These are phyloP conservation scores for Elanus axillaris DNA, from an alignment of 2,113 vertebrate genomes.

Conservation along the genomic window DNA sequence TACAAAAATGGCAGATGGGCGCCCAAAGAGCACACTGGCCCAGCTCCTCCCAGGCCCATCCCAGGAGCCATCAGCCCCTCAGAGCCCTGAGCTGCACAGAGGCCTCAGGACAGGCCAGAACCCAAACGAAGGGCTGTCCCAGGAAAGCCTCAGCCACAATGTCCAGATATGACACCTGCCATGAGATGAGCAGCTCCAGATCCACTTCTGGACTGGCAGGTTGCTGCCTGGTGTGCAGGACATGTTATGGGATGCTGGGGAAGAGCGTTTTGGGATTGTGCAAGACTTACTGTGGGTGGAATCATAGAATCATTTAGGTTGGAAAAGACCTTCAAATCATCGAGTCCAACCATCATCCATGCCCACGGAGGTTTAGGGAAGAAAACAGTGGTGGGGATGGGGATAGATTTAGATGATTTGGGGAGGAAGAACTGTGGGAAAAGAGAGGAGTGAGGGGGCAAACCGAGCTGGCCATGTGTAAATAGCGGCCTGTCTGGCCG, in stretches of 20 bases:
- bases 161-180: not conserved
- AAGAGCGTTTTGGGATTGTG: accelerated
- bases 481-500: not conserved
- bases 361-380: too few species aligned
- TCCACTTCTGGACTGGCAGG: not conserved
- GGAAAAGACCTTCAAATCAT: too few species aligned
- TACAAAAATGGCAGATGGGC: not conserved
- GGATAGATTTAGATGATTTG: not conserved
- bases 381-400: not conserved
- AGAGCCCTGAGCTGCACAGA: not conserved
- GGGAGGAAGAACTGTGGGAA: not conserved
- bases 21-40: not conserved
- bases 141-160: not conserved
- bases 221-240: not conserved
- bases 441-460: accelerated
- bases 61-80: not conserved
- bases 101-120: not conserved
- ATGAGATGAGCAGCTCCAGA: not conserved
- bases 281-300: too few species aligned
- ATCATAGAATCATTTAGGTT: too few species aligned
- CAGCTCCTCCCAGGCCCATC: not conserved
- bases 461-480: not conserved
- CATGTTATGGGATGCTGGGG: accelerated
- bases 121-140: not conserved
- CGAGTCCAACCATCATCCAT: too few species aligned